phyloP scores from a whole-genome alignment of 2,113 vertebrate species.

The Noctilio leporinus region DNA sequence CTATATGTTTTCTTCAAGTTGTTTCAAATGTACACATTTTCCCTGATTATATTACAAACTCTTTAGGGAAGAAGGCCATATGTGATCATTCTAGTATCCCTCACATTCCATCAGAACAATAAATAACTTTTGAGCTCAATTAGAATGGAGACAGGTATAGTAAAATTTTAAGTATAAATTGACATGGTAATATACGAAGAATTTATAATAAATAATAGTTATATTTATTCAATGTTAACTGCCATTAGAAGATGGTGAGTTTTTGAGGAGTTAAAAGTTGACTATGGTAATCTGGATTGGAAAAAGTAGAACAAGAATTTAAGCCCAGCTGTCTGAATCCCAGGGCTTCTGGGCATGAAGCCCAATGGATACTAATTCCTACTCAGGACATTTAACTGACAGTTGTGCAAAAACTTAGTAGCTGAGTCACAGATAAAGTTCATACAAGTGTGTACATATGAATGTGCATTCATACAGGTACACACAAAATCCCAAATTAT shows the following conservation, averaged over 20 bases:
- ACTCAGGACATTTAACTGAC: background rate
- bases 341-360: background rate
- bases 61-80: background rate
- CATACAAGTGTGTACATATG: background rate
- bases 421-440: background rate
- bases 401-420: background rate
- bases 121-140: background rate
- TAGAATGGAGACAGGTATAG: background rate
- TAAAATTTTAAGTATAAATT: background rate
- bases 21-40: background rate
- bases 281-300: background rate
- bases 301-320: background rate
- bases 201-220: background rate
- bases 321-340: background rate
- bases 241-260: background rate
- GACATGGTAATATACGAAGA: background rate
- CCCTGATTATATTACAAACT: background rate
- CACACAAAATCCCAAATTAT: background rate
- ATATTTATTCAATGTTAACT: background rate
- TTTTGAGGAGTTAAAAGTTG: background rate
- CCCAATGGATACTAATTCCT: background rate
- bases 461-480: background rate
- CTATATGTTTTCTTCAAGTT: background rate
- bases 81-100: background rate
- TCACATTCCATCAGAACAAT: background rate